Percentiles rank a stretch among this genome's conserved stretches.
Conservation (phyloP, 2,797 vertebrate genomes). For the Mormyrops attenuatus region DNA sequence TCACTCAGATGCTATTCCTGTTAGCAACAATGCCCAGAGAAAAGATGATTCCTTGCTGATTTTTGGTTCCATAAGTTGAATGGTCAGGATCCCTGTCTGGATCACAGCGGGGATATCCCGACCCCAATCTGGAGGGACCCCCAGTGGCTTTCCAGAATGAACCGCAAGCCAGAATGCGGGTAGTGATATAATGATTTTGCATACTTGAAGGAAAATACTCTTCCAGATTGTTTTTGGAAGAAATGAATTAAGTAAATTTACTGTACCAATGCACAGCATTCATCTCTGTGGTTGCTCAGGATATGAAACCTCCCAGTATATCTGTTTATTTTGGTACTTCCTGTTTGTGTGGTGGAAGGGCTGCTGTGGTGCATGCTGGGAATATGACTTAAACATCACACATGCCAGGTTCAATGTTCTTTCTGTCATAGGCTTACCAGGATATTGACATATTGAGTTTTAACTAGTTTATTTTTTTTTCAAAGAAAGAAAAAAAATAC, state of each 20-base stretch:
- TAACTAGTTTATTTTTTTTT: constrained; percentile 94
- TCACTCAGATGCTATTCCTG: not conserved
- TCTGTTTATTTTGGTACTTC: constrained; percentile 63
- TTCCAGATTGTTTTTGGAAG: not conserved
- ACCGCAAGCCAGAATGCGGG: not conserved
- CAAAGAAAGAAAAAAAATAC: constrained; percentile 68
- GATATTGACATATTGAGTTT: constrained; percentile 82
- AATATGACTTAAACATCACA: constrained; percentile 52
- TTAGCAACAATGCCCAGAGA: not conserved
- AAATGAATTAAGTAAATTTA: not conserved
- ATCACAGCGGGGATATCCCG: not conserved
- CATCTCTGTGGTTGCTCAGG: constrained; percentile 5
- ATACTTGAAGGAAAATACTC: not conserved
- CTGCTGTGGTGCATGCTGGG: constrained; percentile 40
- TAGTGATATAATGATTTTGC: not conserved
- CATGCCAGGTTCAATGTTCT: constrained; percentile 41
- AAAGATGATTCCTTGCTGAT: not conserved
- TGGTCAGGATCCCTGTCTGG: not conserved
- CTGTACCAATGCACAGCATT: not conserved
- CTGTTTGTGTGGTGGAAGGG: constrained; percentile 50
- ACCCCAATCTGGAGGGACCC: not conserved
- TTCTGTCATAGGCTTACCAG: constrained; percentile 53
- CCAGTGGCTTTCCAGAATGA: not conserved
- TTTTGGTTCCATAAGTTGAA: not conserved
- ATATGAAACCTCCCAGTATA: constrained; percentile 12